Conservation (phyloP, 2,888 invertebrate genomes). For the Micoletzkya japonica region DNA sequence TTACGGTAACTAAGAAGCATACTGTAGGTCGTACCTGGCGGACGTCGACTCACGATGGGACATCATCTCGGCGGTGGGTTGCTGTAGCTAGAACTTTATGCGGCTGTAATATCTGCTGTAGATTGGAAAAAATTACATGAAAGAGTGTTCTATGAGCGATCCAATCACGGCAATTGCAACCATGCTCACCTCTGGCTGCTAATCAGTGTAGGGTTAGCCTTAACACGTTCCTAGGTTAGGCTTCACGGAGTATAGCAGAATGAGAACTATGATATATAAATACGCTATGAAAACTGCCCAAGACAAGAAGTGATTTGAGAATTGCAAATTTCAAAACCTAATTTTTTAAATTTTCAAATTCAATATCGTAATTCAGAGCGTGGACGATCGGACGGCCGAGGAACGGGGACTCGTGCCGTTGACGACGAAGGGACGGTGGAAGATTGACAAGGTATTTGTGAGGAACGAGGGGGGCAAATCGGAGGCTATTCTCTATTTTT, state of each 20-base stretch:
- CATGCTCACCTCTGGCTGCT: no score
- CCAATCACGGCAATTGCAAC: no score
- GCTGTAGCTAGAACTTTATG: no score
- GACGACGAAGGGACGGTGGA: conserved; percentile 26
- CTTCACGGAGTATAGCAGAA: no score
- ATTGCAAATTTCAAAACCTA: no score
- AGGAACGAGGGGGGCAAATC: not conserved
- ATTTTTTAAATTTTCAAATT: no score
- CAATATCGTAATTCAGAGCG: conserved; percentile 72
- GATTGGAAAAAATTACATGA: no score
- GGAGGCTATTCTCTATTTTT: not conserved
- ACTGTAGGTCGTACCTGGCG: conserved; percentile 73
- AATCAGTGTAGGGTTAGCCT: no score
- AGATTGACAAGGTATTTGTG: conserved; percentile 15
- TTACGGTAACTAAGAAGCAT: not conserved
- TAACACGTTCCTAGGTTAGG: no score
- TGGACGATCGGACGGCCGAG: conserved; percentile 89
- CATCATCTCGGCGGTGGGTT: conserved; percentile 78
- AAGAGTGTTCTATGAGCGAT: no score
- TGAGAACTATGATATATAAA: not conserved
- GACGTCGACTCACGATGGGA: conserved; percentile 98
- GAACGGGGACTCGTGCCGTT: conserved; percentile 78
- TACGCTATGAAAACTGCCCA: not conserved
- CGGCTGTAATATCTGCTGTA: no score
- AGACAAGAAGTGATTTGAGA: no score